Evolutionary conservation across 2,113 vertebrate species (phyloP).

Genomic region (Patagioenas fasciata): DNA sequence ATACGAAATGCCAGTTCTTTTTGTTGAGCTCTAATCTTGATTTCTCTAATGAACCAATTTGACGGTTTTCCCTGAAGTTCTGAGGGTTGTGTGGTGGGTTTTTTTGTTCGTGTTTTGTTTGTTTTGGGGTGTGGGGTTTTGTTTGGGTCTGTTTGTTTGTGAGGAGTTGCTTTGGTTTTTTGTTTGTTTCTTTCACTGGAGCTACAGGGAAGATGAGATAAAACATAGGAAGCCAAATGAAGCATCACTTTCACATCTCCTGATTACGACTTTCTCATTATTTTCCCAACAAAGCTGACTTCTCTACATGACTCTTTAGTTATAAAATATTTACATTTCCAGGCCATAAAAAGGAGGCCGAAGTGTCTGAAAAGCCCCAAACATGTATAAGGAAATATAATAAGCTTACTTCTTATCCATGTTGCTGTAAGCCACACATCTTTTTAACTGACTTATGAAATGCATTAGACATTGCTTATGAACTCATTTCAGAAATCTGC

Average conservation of each 20-base stretch:
- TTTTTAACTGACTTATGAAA: not conserved
- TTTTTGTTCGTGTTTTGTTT: too few species aligned
- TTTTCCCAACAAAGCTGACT: not conserved
- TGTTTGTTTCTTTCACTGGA: not conserved
- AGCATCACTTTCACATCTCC: not conserved
- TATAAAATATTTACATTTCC: not conserved
- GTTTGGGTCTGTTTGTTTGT: not conserved
- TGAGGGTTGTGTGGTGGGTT: not conserved
- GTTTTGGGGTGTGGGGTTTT: not conserved
- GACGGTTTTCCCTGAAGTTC: not conserved
- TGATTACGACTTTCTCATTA: not conserved
- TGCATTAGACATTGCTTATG: not conserved
- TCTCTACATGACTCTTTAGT: not conserved
- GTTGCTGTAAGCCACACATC: not conserved
- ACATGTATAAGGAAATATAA: not conserved
- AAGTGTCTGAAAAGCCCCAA: not conserved
- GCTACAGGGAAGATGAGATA: not conserved
- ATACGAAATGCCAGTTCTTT: not conserved
- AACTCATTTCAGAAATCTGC: not conserved
- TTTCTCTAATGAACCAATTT: not conserved
- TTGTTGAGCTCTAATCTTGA: not conserved
- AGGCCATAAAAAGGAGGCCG: not conserved
- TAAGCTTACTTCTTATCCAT: not conserved
- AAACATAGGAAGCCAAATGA: not conserved
- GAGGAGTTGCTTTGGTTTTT: too few species aligned